These are phyloP conservation scores for Diarsia brunnea DNA, from an alignment of 2,888 invertebrate genomes.

Conservation along the genomic window DNA sequence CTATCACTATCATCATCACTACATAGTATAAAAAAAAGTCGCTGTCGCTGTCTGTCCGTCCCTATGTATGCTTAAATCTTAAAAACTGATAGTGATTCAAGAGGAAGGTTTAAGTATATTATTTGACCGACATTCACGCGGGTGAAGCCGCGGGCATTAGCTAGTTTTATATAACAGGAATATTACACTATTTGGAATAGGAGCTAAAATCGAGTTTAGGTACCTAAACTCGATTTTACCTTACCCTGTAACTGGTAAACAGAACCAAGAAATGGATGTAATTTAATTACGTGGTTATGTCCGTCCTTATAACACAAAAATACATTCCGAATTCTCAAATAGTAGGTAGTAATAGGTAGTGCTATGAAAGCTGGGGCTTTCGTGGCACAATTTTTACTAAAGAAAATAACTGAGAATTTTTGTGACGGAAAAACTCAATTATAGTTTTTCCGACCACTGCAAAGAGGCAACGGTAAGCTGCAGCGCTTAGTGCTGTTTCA, in stretches of 20 bases:
- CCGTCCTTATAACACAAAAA: neutral
- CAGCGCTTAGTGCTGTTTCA: slow-evolving; percentile 26
- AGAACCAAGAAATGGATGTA: slow-evolving; percentile 1
- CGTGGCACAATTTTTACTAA: slow-evolving; percentile 1
- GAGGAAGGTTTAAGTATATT: too few relatives aligned
- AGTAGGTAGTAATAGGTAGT: slow-evolving; percentile 10
- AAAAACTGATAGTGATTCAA: too few relatives aligned
- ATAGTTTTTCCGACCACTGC: slow-evolving; percentile 31
- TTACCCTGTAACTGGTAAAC: neutral
- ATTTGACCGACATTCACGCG: too few relatives aligned
- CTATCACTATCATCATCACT: too few relatives aligned
- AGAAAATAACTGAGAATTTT: slow-evolving; percentile 42
- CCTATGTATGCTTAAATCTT: too few relatives aligned
- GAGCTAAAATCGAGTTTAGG: neutral
- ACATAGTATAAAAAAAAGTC: too few relatives aligned
- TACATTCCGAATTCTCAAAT: slow-evolving; percentile 1
- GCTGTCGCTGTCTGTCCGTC: too few relatives aligned
- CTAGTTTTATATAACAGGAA: slow-evolving; percentile 9
- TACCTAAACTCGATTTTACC: neutral
- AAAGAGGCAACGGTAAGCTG: slow-evolving; percentile 27
- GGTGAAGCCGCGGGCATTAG: too few relatives aligned
- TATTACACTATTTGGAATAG: slow-evolving; percentile 5
- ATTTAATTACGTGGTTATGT: slow-evolving; percentile 23
- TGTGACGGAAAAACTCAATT: slow-evolving; percentile 51
- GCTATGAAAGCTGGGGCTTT: neutral